Evolutionary conservation across 2,888 invertebrate genomes (phyloP), one percentile per base, ranked within the genome.

Genomic region (Eupsilia transversa): DNA sequence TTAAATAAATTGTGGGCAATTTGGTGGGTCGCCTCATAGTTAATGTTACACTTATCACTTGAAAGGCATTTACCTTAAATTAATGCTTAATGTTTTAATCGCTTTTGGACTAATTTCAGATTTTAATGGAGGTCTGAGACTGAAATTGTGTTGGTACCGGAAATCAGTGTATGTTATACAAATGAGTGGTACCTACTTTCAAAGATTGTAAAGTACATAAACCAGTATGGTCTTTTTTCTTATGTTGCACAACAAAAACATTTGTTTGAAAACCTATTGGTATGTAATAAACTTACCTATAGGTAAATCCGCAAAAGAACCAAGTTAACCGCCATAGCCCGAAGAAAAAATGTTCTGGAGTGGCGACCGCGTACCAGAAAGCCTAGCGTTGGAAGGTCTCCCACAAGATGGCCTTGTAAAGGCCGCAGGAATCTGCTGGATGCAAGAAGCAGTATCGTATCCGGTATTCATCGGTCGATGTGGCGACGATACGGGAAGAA

Each of bases 1-100:
- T 89, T 83, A 84, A 88, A 89, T 87, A 88, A 88, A 89, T 89
- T 88, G 86, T 80, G 81, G 84, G 74, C 69, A 80, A 85, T 85
- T 87, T 72, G 33, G 77, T 64, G 80, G 79, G 82, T 72, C 78
- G 68, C 76, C 74, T 72, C 56, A 85, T 87, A 86, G 87, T 86
- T 82, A 87, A 88, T 85, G 79, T 82, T 59, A 79, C 77, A 74
- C 72, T 78, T 77, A 84, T 77, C 77, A 76, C 79, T 73, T 65
- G 52, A 67, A 79, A 67, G 64, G 60, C 33, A 72, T 77, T 81
- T 63, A 73, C 46, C 33, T 69, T 38, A 71, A 69, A 70, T 82
- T 68, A 74, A 78, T 80, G 77, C 23, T 77, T 49, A 56, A 74
- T 65, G 79, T 75, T 83, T 71, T 75, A 80, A 80, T 83, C 66